These are phyloP conservation scores for Tolmerus cingulatus DNA, from an alignment of 2,888 invertebrate genomes.

Conservation along the genomic window DNA sequence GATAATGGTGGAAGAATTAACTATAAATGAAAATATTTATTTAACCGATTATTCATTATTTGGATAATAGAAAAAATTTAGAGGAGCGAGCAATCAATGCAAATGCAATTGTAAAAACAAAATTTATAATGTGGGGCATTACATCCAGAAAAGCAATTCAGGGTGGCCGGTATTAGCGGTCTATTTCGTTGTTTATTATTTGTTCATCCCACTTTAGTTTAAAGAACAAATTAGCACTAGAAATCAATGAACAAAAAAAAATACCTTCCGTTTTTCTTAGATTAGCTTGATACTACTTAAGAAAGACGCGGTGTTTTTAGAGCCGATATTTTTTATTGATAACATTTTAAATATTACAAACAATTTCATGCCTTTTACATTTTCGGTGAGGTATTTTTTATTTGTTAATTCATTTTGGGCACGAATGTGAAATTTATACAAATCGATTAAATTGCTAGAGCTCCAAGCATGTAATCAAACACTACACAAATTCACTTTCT, in stretches of 20 bases:
- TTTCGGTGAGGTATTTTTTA: background rate
- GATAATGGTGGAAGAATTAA: background rate
- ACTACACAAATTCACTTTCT: background rate
- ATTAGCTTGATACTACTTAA: background rate
- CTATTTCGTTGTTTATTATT: background rate
- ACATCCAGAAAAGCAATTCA: background rate
- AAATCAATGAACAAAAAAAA: background rate
- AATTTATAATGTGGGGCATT: no score
- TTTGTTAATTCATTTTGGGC: background rate
- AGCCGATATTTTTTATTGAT: no score
- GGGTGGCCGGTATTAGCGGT: background rate
- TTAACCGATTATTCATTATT: no score
- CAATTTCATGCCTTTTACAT: background rate
- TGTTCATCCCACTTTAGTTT: background rate
- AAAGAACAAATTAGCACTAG: background rate
- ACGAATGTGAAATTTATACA: background rate
- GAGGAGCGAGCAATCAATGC: no score
- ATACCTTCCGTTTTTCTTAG: background rate
- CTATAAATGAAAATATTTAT: background rate
- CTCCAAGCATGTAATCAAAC: background rate
- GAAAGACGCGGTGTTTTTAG: no score
- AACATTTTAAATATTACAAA: background rate
- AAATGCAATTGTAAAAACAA: no score
- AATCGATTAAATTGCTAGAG: background rate
- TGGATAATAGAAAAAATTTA: no score